Evolutionary conservation across 1,140 invertebrate species (phyloP), one percentile per base, ranked within the genome.

Genomic region (Rhynchophorus ferrugineus): DNA sequence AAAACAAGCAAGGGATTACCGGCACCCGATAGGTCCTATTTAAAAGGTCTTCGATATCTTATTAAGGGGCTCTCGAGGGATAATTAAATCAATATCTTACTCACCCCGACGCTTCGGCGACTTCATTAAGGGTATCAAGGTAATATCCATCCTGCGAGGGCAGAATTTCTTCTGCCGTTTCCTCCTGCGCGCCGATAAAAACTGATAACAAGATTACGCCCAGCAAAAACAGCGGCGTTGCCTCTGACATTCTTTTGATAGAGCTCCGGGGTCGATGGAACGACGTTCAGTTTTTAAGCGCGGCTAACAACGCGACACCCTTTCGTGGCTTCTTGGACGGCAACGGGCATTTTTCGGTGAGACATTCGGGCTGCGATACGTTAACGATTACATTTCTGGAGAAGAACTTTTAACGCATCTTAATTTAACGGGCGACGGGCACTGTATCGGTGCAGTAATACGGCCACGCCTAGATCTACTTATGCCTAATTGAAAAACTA

Each of bases 1-100:
- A 8, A n/a, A 19, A 17, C 20, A 5, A 41, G 2, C 38, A 11
- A 41, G 7, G 14, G 18, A 19, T 1, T 2, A 41, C 9, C 18
- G 20, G n/a, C 17, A 18, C 20, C 1, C n/a, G 20, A 9, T 18
- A 17, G 11, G 9, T 19, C 16, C 18, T 19, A 17, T 41, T 41
- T 17, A 41, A 41, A n/a, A 8, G 17, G 38, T 18, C 18, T 11
- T 41, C 38, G 18, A 41, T 41, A 41, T 41, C 38, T 41, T 18
- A 41, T 41, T 41, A 41, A 17, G 18, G 5, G 6, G 38, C 5
- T 19, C 7, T 41, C 16, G n/a, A n/a, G 17, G 14, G 14, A 41
- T 41, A 41, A 41, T 41, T 41, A 41, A 41, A 41, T 41, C 38
- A 41, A 41, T 41, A 41, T 41, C 16, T 17, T 37, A 37, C 35